Evolutionary conservation across 2,113 vertebrate genomes (phyloP).

Genomic region (Anoura caudifer): DNA sequence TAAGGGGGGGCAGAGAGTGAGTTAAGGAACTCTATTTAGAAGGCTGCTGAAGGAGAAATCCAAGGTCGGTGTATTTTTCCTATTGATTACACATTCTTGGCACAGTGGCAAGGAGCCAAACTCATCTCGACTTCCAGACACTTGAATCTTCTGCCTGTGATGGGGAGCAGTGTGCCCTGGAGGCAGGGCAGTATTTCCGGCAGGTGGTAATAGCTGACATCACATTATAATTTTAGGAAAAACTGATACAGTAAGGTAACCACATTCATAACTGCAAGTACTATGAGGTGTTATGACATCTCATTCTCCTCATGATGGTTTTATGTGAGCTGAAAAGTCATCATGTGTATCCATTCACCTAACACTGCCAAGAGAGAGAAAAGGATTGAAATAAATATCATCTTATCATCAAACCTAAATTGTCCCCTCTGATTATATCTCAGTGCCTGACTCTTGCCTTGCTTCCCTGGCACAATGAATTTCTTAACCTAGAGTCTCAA

Average conservation of each 20-base stretch:
- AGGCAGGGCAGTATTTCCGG: constrained; percentile 34
- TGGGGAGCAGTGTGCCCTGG: not conserved
- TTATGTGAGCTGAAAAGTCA: constrained; percentile 35
- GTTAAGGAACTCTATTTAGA: not conserved
- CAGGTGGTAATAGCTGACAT: constrained; percentile 62
- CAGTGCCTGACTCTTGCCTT: constrained; percentile 44
- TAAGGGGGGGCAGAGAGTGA: not conserved
- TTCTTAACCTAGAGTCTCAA: constrained; percentile 67
- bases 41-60: constrained; percentile 19
- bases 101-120: constrained; percentile 13
- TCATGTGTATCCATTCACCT: constrained; percentile 40
- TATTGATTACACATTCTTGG: constrained; percentile 33
- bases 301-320: constrained; percentile 68
- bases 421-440: constrained; percentile 70
- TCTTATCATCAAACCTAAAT: constrained; percentile 67
- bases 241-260: constrained; percentile 23
- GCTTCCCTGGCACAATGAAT: constrained; percentile 61
- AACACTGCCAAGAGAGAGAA: constrained; percentile 44
- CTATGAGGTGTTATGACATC: constrained; percentile 50
- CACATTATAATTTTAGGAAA: constrained; percentile 67
- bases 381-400: constrained; percentile 70
- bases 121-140: constrained; percentile 19
- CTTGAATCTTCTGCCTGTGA: not conserved
- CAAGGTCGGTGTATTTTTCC: constrained; percentile 39
- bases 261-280: constrained; percentile 16